Conservation (phyloP, 2,888 invertebrate genomes). For the Orthosia gothica region DNA sequence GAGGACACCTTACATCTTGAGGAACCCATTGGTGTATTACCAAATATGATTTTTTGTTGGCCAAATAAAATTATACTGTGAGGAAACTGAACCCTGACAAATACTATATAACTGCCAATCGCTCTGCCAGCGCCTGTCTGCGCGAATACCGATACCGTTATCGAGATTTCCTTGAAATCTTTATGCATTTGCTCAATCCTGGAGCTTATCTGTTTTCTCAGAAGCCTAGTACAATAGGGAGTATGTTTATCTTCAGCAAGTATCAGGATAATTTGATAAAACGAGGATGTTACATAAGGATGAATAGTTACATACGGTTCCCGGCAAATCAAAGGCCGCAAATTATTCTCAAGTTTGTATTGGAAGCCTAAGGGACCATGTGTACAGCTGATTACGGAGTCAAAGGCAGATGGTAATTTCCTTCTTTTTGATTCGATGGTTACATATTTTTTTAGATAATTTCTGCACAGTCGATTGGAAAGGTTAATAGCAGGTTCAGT, state of each 20-base stretch:
- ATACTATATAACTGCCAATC: neutral
- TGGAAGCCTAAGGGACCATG: neutral
- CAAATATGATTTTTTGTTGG: no score
- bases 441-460: no score
- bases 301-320: neutral
- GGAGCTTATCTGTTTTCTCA: no score
- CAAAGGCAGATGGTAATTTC: no score
- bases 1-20: no score
- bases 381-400: no score
- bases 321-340: neutral
- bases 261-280: neutral
- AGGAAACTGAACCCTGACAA: neutral
- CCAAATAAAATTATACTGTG: neutral
- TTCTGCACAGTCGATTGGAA: no score
- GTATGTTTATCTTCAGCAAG: neutral
- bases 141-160: neutral
- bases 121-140: neutral
- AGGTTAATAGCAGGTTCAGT: no score
- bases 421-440: no score
- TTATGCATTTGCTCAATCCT: neutral
- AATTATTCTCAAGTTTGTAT: neutral
- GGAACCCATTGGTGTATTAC: no score
- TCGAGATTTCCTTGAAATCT: neutral
- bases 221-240: neutral
- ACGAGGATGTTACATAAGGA: neutral